Conservation (phyloP, 2,113 vertebrate species). For the Nothocercus julius region DNA sequence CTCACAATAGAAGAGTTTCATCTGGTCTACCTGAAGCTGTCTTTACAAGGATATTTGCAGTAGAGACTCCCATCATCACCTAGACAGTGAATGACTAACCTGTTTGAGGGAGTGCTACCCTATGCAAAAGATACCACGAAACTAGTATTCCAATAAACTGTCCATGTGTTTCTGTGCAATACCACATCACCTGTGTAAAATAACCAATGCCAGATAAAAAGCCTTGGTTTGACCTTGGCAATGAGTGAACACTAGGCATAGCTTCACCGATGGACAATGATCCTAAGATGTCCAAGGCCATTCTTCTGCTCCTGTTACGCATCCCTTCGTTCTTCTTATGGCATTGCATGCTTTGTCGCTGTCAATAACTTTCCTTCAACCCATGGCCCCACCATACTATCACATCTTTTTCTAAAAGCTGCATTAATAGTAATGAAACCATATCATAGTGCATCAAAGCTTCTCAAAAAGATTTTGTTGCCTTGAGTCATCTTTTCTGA, state of each 20-base stretch:
- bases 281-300: not conserved
- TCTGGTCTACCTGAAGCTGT: not conserved
- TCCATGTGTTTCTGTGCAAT: not conserved
- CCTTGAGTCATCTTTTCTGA: not conserved
- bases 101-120: not conserved
- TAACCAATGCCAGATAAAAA: not conserved
- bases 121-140: not conserved
- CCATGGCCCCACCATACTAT: not conserved
- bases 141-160: not conserved
- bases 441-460: not conserved
- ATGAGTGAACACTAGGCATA: not conserved
- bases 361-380: not conserved
- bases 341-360: not conserved
- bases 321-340: not conserved
- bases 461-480: not conserved
- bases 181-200: not conserved
- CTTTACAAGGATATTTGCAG: rapidly evolving
- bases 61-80: not conserved
- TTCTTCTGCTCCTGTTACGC: not conserved
- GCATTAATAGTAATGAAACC: not conserved
- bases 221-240: rapidly evolving
- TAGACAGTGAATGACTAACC: not conserved
- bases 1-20: rapidly evolving
- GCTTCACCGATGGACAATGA: not conserved
- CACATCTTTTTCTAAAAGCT: not conserved